These are phyloP conservation scores for Porphyrio hochstetteri DNA, from an alignment of 2,113 vertebrate genomes.

Conservation along the genomic window DNA sequence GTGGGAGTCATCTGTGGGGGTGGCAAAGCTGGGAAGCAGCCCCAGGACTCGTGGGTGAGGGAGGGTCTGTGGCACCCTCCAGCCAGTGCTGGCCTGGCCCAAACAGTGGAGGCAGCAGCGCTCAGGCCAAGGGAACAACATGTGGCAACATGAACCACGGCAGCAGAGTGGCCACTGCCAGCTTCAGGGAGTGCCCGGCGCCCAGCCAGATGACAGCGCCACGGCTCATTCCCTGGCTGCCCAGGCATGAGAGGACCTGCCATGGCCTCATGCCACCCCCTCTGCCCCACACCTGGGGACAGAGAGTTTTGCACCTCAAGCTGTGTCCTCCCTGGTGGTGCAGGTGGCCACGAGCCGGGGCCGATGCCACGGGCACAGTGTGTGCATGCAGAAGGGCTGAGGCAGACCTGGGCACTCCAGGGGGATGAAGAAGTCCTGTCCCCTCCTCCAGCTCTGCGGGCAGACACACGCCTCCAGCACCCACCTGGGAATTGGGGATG, in stretches of 20 bases:
- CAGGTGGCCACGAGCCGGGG: background rate
- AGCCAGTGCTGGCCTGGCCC: rapidly evolving
- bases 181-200: background rate
- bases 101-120: rapidly evolving
- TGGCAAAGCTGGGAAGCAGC: background rate
- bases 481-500: background rate
- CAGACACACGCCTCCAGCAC: background rate
- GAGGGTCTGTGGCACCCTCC: rapidly evolving
- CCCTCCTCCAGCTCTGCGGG: rapidly evolving
- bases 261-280: rapidly evolving
- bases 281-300: rapidly evolving
- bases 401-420: background rate
- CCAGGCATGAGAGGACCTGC: background rate
- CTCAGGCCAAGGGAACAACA: rapidly evolving
- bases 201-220: background rate
- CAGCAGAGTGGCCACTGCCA: rapidly evolving
- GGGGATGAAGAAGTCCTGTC: background rate
- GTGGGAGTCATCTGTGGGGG: background rate
- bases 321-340: rapidly evolving
- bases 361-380: rapidly evolving
- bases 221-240: background rate
- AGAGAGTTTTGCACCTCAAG: background rate
- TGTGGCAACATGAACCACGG: rapidly evolving
- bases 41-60: background rate
- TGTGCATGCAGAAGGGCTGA: rapidly evolving